These are phyloP conservation scores for Epinotia demarniana DNA, from an alignment of 2,888 invertebrate species.

Conservation along the genomic window DNA sequence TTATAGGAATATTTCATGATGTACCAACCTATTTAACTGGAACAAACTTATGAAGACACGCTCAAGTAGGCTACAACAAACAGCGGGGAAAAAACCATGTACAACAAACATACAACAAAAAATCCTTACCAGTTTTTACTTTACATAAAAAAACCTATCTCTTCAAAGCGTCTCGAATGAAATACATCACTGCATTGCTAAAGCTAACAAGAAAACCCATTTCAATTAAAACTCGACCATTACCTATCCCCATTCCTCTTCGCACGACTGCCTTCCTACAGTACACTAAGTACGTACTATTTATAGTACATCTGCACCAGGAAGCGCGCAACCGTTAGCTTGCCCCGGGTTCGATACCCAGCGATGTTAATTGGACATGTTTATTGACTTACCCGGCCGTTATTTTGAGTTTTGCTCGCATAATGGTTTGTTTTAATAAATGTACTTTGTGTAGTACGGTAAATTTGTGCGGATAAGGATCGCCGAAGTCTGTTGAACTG, in stretches of 20 bases:
- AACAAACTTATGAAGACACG: no score
- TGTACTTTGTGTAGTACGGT: slow-evolving; percentile 2
- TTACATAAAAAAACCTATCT: neutral
- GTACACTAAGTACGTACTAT: neutral
- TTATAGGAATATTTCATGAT: no score
- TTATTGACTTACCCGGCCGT: slow-evolving; percentile 24
- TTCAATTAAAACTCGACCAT: neutral
- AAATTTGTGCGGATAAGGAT: neutral
- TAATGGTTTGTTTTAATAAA: slow-evolving; percentile 14
- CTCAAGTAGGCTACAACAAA: no score
- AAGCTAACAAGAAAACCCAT: neutral
- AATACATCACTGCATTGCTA: neutral
- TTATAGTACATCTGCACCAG: slow-evolving; percentile 49
- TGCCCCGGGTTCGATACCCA: slow-evolving; percentile 56
- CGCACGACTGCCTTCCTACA: neutral
- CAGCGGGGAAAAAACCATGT: neutral
- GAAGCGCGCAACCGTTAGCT: slow-evolving; percentile 60
- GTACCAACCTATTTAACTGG: no score
- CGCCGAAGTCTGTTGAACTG: no score
- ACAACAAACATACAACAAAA: neutral
- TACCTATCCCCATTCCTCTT: slow-evolving; percentile 7
- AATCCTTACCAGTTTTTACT: neutral
- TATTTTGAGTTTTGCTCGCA: slow-evolving; percentile 14
- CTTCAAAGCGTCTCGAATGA: neutral
- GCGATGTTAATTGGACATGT: slow-evolving; percentile 32